These are phyloP conservation scores for Coendou prehensilis DNA, from an alignment of 2,797 vertebrate genomes.

Conservation along the genomic window DNA sequence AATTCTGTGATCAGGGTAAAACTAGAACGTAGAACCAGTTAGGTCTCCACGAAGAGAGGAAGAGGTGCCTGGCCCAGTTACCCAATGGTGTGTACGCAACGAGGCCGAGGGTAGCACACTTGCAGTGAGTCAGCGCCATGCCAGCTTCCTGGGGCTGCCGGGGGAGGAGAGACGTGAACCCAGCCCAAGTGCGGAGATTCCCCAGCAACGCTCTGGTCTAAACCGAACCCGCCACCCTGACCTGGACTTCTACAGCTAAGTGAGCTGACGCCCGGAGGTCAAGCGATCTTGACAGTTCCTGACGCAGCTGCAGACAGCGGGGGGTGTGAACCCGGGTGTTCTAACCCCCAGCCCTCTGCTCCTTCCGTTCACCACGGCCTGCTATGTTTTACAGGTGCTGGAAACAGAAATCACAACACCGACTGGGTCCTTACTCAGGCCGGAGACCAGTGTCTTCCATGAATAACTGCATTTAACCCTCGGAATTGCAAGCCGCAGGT, in stretches of 20 bases:
- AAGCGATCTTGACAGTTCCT: not conserved
- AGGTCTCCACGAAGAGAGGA: constrained; percentile 30
- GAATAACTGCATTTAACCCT: not conserved
- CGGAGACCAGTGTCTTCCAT: not conserved
- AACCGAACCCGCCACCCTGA: not conserved
- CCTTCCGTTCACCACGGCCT: not conserved
- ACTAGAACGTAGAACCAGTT: not conserved
- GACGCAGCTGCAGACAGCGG: not conserved
- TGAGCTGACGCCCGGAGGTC: not conserved
- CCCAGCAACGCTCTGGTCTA: not conserved
- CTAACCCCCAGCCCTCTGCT: not conserved
- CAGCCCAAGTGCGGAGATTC: not conserved
- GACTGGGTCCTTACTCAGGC: not conserved
- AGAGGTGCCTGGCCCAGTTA: not conserved
- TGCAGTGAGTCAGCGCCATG: constrained; percentile 61
- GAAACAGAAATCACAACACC: not conserved
- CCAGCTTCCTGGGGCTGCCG: constrained; percentile 44
- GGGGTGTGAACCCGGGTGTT: not conserved
- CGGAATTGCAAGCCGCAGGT: not conserved
- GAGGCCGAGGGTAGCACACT: not conserved
- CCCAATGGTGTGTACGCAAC: constrained; percentile 52
- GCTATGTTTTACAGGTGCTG: not conserved
- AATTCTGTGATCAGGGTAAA: constrained; percentile 1
- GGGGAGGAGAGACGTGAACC: not conserved
- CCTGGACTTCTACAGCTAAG: not conserved